Conservation (phyloP, 30 jellyfish, hydroid and myxozoan genomes). For the Turritopsis rubra region DNA sequence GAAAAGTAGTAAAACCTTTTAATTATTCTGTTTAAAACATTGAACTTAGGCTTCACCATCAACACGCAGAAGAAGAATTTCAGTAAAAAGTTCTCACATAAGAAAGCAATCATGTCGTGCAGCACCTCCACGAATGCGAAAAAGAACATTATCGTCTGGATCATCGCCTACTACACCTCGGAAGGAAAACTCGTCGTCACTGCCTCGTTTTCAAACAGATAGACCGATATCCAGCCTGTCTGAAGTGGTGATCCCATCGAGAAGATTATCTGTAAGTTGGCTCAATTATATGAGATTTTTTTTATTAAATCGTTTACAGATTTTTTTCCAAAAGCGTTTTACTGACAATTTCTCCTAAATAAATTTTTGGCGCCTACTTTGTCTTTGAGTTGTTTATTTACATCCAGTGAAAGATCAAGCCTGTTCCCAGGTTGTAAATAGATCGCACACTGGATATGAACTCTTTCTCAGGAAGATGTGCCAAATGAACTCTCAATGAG, state of each 20-base stretch:
- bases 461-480: too few species aligned
- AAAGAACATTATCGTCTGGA: constrained; percentile 3
- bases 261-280: neutral
- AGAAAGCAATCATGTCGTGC: constrained; percentile 5
- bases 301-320: neutral
- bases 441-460: too few species aligned
- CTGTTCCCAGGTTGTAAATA: too few species aligned
- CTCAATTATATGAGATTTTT: neutral
- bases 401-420: too few species aligned
- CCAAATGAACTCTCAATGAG: neutral
- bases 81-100: constrained; percentile 4
- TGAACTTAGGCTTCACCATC: neutral
- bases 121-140: neutral
- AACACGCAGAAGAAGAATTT: constrained; percentile 5
- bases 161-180: neutral
- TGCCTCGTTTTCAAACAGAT: neutral
- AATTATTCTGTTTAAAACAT: too few species aligned
- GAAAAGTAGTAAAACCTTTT: too few species aligned
- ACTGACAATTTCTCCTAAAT: too few species aligned
- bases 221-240: neutral
- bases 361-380: too few species aligned
- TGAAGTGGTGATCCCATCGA: neutral
- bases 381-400: too few species aligned
- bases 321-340: too few species aligned
- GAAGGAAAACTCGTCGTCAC: neutral